phyloP scores from a whole-genome alignment of 2,888 invertebrate genomes.

The Drosophila rellima region DNA sequence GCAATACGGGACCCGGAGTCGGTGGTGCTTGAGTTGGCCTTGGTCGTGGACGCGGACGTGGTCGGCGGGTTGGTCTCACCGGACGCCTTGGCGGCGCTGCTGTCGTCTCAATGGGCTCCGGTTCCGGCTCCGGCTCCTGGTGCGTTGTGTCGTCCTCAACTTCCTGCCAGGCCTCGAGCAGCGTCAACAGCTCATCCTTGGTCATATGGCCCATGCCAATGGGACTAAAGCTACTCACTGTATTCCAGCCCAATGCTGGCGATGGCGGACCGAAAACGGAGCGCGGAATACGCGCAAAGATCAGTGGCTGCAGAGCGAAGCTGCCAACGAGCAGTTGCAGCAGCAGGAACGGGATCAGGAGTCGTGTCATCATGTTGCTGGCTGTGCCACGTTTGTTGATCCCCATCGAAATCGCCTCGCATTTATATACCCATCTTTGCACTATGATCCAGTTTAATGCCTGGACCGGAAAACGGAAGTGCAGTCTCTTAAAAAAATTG shows the following conservation, averaged over 20 bases:
- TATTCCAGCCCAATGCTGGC: constrained; percentile 18
- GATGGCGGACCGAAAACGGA: constrained; percentile 70
- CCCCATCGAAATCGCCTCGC: background rate
- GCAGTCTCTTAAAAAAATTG: constrained; percentile 16
- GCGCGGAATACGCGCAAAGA: constrained; percentile 65
- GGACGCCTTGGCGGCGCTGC: constrained; percentile 36
- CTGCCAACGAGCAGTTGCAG: constrained; percentile 18
- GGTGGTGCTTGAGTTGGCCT: constrained; percentile 8
- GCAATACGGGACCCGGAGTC: constrained; percentile 13
- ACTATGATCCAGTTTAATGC: constrained; percentile 30
- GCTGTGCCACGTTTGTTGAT: constrained; percentile 40
- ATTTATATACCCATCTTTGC: constrained; percentile 42
- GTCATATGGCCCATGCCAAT: constrained; percentile 76
- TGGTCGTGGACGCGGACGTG: constrained; percentile 16
- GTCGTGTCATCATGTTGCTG: constrained; percentile 35
- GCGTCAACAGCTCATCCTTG: constrained; percentile 80
- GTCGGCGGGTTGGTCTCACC: background rate
- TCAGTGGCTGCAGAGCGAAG: constrained; percentile 39
- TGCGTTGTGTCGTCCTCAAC: constrained; percentile 58
- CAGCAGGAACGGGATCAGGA: constrained; percentile 30
- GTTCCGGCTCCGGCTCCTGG: constrained; percentile 64
- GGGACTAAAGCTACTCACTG: constrained; percentile 57
- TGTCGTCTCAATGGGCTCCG: constrained; percentile 83
- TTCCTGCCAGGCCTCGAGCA: constrained; percentile 81
- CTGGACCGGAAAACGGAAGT: constrained; percentile 62